Conservation (phyloP, 1,140 invertebrate species). For the Neodiprion pinetum region DNA sequence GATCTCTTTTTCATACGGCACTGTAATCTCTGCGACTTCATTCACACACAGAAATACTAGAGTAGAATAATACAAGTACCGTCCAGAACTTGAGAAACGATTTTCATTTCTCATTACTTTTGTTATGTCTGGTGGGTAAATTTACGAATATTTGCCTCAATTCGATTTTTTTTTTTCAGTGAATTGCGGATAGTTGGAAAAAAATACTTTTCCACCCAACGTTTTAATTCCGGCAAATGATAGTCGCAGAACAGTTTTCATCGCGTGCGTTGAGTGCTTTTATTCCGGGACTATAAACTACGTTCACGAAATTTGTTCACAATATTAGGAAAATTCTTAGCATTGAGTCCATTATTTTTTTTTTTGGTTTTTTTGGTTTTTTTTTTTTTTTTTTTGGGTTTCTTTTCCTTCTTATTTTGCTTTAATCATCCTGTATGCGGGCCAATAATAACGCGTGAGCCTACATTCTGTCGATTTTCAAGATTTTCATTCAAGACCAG, state of each 20-base stretch:
- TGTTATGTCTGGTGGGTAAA: constrained; percentile 16
- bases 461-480: neutral
- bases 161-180: too few species aligned
- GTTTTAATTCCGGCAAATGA: neutral
- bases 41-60: neutral
- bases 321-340: neutral
- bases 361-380: too few species aligned
- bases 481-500: neutral
- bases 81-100: too few species aligned
- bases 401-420: neutral
- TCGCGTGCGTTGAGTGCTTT: neutral
- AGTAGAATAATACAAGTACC: too few species aligned
- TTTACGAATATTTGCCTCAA: constrained; percentile 20
- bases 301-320: neutral
- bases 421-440: neutral
- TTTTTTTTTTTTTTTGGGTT: too few species aligned
- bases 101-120: constrained; percentile 1
- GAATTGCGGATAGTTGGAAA: neutral
- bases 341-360: too few species aligned
- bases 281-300: neutral
- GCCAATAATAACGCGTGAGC: neutral
- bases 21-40: neutral
- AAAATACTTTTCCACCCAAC: neutral
- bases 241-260: neutral
- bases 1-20: neutral